Evolutionary conservation across 2,113 vertebrate genomes (phyloP).

Genomic region (Propithecus coquereli): DNA sequence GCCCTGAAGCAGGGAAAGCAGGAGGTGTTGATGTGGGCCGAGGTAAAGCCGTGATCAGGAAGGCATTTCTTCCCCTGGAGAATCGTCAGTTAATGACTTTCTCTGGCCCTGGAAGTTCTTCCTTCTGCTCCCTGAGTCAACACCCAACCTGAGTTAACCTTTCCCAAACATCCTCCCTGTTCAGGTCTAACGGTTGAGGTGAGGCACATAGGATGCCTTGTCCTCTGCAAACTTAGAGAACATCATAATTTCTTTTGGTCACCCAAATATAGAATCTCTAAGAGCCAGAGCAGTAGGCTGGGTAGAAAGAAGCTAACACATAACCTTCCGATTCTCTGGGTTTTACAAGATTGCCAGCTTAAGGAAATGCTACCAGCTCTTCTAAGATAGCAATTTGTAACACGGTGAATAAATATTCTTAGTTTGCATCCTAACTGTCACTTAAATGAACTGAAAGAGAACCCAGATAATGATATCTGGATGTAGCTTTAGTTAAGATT

Average conservation of each 20-base stretch:
- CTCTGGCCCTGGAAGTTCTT: not conserved
- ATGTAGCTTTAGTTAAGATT: not conserved
- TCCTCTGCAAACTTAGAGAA: not conserved
- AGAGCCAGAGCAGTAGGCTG: not conserved
- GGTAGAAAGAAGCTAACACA: not conserved
- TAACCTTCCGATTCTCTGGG: not conserved
- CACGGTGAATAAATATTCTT: not conserved
- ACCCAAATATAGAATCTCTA: not conserved
- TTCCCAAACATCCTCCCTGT: not conserved
- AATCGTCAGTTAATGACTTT: slow-evolving; percentile 15
- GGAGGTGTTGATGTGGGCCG: not conserved
- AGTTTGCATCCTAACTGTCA: not conserved
- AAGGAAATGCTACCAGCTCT: not conserved
- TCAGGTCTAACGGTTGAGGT: not conserved
- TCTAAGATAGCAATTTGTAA: not conserved
- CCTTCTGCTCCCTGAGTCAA: not conserved
- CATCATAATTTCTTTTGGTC: not conserved
- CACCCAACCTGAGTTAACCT: not conserved
- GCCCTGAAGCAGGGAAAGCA: not conserved
- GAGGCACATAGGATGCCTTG: not conserved
- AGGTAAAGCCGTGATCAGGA: not conserved
- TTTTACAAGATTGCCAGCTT: not conserved
- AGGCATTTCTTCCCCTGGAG: not conserved
- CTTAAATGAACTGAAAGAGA: not conserved
- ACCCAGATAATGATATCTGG: not conserved